These are phyloP conservation scores for Lepus europaeus DNA, from an alignment of 2,113 vertebrate species.

Conservation along the genomic window DNA sequence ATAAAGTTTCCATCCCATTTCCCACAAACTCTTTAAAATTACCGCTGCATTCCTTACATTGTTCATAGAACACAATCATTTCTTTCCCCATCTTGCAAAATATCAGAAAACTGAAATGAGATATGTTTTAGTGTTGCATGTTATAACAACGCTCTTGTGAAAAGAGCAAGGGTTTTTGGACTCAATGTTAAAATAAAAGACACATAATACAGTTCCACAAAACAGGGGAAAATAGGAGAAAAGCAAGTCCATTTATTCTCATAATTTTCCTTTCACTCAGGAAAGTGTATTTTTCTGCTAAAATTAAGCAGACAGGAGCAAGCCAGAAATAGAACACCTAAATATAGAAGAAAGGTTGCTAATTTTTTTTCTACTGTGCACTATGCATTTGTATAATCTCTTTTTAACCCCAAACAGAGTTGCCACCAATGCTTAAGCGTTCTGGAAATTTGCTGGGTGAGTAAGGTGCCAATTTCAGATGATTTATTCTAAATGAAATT, in stretches of 20 bases:
- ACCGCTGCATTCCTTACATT: neutral
- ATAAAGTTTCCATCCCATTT: neutral
- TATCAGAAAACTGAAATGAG: slow-evolving; percentile 5
- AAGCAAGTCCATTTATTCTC: slow-evolving; percentile 13
- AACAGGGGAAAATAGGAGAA: neutral
- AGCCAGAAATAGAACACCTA: neutral
- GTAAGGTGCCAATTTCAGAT: neutral
- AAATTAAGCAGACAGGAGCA: neutral
- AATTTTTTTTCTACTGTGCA: neutral
- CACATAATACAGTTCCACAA: neutral
- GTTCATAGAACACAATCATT: neutral
- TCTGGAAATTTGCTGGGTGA: neutral
- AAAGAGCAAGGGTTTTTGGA: neutral
- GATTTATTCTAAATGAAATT: neutral
- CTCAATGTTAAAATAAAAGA: neutral
- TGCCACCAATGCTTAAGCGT: neutral
- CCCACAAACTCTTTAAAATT: too few species aligned
- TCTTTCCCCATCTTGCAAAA: slow-evolving; percentile 17
- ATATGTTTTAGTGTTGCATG: neutral
- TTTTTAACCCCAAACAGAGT: neutral
- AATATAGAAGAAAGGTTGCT: neutral
- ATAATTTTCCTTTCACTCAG: neutral
- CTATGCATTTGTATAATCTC: neutral
- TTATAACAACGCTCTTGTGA: neutral
- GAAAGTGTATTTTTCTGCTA: neutral